Base-by-base conservation (phyloP, 2,113 vertebrate species). In the Globicephala melas region DNA sequence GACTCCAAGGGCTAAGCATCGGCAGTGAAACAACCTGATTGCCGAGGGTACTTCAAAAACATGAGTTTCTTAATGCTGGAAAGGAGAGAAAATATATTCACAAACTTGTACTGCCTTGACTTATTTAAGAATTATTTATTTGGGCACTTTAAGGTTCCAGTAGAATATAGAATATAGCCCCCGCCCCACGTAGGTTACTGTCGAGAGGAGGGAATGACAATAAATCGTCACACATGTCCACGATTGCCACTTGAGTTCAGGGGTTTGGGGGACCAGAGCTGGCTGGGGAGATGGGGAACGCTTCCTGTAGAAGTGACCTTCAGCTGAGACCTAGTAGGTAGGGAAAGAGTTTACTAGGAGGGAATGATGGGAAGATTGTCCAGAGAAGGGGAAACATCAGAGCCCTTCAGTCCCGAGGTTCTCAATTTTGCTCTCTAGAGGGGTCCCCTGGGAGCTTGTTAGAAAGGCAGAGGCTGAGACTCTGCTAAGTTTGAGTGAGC, bases 111-210 rank as follows among this genome's bases (percentile, higher is more conserved):
- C 73, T 67, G 50, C 33, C 31, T 62, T 87, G 9, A 23, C 81
- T 94, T 93, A 96, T 89, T 88, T 68, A 67, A 55, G 15, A 85
- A 88, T 62, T 81, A n/a, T 79, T 89, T 95, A 68, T 5, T 6
- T 41, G 68, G 47, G 26, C 20, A 58, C 36, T 89, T 96, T 87
- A 31, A 70, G 68, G 18, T 91, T 87, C 47, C 26, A 77, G 44
- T 3, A 38, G 94, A 94, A 76, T 21, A 53, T 53, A 53, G 63
- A 44, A 58, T 38, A 36, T 5, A 23, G 10, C 31, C 4, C n/a
- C 15, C 5, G 14, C 14, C 38, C 20, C 4, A 0, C 79, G 13
- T 6, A 96, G 63, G n/a, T 80, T 36, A 25, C n/a, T 80, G 0
- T 63, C 58, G 21, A 47, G 3, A 74, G 26, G 44, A 36, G 68